These are phyloP conservation scores for Zelleria hepariella DNA, from an alignment of 2,888 invertebrate genomes.

Conservation along the genomic window DNA sequence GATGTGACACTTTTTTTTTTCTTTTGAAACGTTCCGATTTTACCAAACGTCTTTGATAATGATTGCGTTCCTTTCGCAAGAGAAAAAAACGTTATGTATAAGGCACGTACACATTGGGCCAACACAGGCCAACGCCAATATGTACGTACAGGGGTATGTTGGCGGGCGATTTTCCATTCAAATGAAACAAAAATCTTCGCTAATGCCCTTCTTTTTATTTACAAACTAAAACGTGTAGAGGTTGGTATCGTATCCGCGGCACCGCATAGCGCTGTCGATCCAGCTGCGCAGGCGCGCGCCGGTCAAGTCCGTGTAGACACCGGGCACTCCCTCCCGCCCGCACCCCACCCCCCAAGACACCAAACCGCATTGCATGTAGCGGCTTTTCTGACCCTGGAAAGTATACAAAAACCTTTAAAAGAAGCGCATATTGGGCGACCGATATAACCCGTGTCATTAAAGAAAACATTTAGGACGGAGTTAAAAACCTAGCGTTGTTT, in stretches of 20 bases:
- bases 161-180: no score
- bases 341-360: constrained; percentile 90
- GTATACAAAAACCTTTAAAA: constrained; percentile 8
- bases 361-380: constrained; percentile 69
- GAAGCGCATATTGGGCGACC: not conserved
- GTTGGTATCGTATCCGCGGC: constrained; percentile 47
- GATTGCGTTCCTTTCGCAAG: not conserved
- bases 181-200: no score
- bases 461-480: no score
- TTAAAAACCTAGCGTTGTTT: no score
- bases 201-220: no score
- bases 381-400: constrained; percentile 33
- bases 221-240: constrained; percentile 12
- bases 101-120: no score
- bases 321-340: constrained; percentile 76
- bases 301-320: constrained; percentile 81
- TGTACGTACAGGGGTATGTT: no score
- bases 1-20: not conserved
- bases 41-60: not conserved
- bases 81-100: not conserved
- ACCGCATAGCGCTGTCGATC: constrained; percentile 75
- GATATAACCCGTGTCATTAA: no score
- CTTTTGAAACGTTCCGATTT: not conserved
- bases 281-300: constrained; percentile 57
- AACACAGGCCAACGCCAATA: no score